Evolutionary conservation across 2,797 vertebrate species (phyloP).

Genomic region (Diceros bicornis): DNA sequence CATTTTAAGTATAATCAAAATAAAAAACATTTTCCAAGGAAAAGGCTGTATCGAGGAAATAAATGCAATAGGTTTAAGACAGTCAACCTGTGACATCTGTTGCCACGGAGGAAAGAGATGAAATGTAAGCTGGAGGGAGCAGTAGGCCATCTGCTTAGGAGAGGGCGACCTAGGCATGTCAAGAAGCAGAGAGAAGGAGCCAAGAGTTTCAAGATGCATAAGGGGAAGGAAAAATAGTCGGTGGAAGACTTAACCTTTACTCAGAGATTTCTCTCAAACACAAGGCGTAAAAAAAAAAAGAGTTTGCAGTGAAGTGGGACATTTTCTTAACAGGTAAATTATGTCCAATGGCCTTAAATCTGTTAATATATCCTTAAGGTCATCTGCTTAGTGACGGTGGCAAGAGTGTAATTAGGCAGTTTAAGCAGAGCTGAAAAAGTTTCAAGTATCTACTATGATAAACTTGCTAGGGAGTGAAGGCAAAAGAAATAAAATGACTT

Average conservation of each 20-base stretch:
- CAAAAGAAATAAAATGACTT: background rate
- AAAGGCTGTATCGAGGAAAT: slow-evolving; percentile 8
- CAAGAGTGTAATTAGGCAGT: background rate
- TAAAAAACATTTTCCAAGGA: background rate
- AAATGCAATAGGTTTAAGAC: background rate
- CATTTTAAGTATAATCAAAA: slow-evolving; percentile 33
- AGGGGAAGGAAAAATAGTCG: background rate
- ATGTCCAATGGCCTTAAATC: background rate
- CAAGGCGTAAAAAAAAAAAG: background rate
- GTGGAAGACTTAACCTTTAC: background rate
- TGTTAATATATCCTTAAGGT: background rate
- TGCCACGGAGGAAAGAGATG: background rate
- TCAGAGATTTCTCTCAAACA: background rate
- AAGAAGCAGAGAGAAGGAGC: background rate
- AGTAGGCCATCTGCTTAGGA: background rate
- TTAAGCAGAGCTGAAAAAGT: background rate
- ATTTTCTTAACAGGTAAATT: background rate
- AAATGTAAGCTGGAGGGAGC: background rate
- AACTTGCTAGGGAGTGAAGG: background rate
- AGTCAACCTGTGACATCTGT: background rate
- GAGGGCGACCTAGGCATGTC: background rate
- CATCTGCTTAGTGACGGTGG: background rate
- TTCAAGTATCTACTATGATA: background rate
- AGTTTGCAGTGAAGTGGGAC: background rate
- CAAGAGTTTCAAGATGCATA: background rate